Evolutionary conservation across 2,888 invertebrate species (phyloP), one percentile per base, ranked within the genome.

Genomic region (Acanthosepion pharaonis): DNA sequence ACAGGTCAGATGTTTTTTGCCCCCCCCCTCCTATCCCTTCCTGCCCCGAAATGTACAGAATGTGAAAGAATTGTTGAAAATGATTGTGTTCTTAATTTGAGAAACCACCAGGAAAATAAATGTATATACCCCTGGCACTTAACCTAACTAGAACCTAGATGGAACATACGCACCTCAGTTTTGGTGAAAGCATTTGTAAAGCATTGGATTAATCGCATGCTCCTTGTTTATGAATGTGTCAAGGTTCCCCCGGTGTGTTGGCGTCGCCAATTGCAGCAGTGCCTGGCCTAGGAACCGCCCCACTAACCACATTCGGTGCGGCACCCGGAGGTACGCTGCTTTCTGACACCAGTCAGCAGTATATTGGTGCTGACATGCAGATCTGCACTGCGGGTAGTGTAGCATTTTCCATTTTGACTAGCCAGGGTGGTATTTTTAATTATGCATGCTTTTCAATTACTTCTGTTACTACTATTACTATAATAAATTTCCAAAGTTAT

Each of bases 201-300:
- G 93, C 93, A 28, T 94, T 55, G 94, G 64, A 95, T 95, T 95
- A 95, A 95, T 95, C 94, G 95, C 95, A 95, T 95, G 95, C 94
- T 94, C 94, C 94, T 94, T 95, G 94, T 95, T 95, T 95, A 94
- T 94, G 94, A 95, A 94, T 95, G 94, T 95, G 94, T 96, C 95
- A 96, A 96, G 96, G 96, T 96, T 94, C 98, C 96, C 98, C 98
- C 95, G 99, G 99, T 96, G 98, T 99, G 95, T 98, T 99, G 97
- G 98, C 98, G 96, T 98, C 98, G 95, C 99, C 99, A 96, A 99
- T 99, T 97, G 98, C 98, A 94, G 94, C 94, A 95, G 98, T 98
- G 98, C 98, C 99, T 97, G 99, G 99, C 94, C 98, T 99, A 96
- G 98, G 99, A 95, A 98, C 99, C 59, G 98, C 99, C 28, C 98